Evolutionary conservation across 2,113 vertebrate species (phyloP).

Genomic region (Crotophaga sulcirostris): DNA sequence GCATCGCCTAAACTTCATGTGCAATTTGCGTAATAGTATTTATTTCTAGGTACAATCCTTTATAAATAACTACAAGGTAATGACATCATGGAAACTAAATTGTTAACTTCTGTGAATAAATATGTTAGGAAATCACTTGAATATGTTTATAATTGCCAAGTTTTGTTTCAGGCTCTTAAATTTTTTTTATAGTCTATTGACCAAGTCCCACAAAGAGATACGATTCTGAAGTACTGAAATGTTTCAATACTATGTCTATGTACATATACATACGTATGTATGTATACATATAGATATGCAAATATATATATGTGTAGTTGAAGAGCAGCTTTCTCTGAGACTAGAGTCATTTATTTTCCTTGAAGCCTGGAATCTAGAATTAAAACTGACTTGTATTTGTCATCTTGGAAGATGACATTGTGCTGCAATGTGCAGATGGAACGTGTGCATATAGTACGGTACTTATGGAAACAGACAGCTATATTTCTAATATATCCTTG

Average conservation of each 20-base stretch:
- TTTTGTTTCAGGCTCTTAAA: conserved; percentile 30
- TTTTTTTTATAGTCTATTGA: not conserved
- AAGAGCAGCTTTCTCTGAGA: conserved; percentile 1
- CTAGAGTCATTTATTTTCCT: not conserved
- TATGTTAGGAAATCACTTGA: not conserved
- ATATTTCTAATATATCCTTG: not conserved
- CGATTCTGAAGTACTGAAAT: not conserved
- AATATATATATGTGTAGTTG: not conserved
- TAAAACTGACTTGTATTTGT: not conserved
- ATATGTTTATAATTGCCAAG: not conserved
- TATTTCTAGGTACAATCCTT: not conserved
- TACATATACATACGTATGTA: not conserved
- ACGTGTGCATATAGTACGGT: not conserved
- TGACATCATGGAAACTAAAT: not conserved
- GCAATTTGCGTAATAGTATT: not conserved
- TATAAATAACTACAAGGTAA: not conserved
- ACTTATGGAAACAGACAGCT: not conserved
- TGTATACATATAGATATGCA: too few species aligned
- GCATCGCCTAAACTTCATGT: not conserved
- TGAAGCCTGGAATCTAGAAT: not conserved
- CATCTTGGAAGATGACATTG: not conserved
- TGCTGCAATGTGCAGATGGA: not conserved
- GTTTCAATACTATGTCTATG: not conserved
- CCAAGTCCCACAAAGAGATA: not conserved
- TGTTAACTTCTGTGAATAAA: not conserved